Conservation (phyloP, 2,113 vertebrate species). For the Psilopsiagon aymara region DNA sequence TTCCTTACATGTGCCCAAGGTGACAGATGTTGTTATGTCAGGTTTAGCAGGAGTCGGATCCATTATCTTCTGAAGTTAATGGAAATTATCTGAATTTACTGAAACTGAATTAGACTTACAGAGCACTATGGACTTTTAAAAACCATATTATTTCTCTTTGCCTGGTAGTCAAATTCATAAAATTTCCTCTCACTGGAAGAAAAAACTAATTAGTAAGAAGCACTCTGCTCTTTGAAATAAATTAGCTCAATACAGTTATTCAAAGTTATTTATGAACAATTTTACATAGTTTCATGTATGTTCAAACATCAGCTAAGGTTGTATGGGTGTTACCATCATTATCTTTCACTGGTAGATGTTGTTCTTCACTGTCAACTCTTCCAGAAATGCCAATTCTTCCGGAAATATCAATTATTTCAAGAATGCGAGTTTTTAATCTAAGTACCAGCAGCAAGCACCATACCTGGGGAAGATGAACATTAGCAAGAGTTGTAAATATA, state of each 20-base stretch:
- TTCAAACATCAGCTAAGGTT: not conserved
- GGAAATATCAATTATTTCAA: not conserved
- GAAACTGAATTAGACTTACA: not conserved
- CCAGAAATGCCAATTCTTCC: not conserved
- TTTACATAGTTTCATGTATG: not conserved
- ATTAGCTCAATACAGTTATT: not conserved
- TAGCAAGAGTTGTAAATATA: not conserved
- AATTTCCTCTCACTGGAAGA: not conserved
- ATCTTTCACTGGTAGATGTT: not conserved
- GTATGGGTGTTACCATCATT: not conserved
- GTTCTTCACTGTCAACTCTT: not conserved
- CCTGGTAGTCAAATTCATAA: not conserved
- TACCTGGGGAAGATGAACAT: not conserved
- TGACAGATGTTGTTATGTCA: not conserved
- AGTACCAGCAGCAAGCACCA: not conserved
- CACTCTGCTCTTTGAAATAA: not conserved
- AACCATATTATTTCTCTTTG: not conserved
- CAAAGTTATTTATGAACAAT: not conserved
- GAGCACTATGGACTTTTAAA: not conserved
- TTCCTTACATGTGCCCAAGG: not conserved
- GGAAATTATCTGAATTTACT: not conserved
- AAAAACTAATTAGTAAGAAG: not conserved
- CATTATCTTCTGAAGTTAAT: not conserved
- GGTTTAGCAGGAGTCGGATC: not conserved
- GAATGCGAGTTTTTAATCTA: not conserved